phyloP scores from a whole-genome alignment of 1,140 invertebrate species.

The Augochlora pura region DNA sequence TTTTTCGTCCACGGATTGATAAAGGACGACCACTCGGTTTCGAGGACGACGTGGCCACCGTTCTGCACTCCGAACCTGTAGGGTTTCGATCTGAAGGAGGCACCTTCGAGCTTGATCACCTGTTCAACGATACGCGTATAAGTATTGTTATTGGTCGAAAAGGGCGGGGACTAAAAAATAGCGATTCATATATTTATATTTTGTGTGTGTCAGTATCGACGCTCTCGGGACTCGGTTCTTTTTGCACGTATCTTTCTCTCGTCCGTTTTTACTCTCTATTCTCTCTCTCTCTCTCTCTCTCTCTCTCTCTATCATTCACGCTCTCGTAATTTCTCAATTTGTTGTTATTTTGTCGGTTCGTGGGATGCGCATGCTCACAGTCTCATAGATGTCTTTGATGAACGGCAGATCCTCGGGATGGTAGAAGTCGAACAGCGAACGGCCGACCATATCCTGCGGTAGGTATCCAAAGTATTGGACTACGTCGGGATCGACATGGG shows the following conservation, averaged over 20 bases:
- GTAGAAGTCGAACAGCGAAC: slow-evolving; percentile 92
- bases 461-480: slow-evolving; percentile 92
- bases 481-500: slow-evolving; percentile 88
- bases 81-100: slow-evolving; percentile 88
- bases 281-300: too few species aligned
- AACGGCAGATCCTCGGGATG: slow-evolving; percentile 91
- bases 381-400: slow-evolving; percentile 91
- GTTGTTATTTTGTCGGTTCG: slow-evolving; percentile 14
- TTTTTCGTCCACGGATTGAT: slow-evolving; percentile 96
- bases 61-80: slow-evolving; percentile 91
- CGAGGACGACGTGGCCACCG: slow-evolving; percentile 89
- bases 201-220: neutral
- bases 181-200: neutral
- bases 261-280: neutral
- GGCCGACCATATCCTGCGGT: slow-evolving; percentile 92
- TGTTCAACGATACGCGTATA: slow-evolving; percentile 63
- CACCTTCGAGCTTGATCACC: slow-evolving; percentile 83
- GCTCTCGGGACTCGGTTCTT: slow-evolving; percentile 10
- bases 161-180: neutral
- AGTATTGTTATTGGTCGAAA: neutral
- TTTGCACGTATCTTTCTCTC: neutral
- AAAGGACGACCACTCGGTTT: slow-evolving; percentile 96
- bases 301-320: neutral
- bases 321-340: slow-evolving; percentile 28
- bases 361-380: slow-evolving; percentile 81